These are phyloP conservation scores for Antheraea pernyi DNA, from an alignment of 1,140 invertebrate species.

Conservation along the genomic window DNA sequence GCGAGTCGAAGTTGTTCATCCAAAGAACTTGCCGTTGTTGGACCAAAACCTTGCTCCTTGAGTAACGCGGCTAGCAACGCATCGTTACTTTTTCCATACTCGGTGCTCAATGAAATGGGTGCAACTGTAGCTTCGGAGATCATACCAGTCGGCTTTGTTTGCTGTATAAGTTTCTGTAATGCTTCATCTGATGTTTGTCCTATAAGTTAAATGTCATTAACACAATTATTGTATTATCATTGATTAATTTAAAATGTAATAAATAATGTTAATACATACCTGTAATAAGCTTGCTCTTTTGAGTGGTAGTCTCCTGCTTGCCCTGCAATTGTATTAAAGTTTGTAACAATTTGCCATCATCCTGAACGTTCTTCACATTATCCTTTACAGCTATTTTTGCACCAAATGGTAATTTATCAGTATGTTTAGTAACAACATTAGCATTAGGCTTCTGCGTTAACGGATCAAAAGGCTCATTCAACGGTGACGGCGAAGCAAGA, in stretches of 20 bases:
- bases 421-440: constrained; percentile 24
- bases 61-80: constrained; percentile 83
- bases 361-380: constrained; percentile 62
- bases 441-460: constrained; percentile 48
- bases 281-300: constrained; percentile 62
- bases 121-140: constrained; percentile 66
- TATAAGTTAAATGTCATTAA: constrained; percentile 27
- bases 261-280: constrained; percentile 35
- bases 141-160: constrained; percentile 64
- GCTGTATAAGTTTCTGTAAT: constrained; percentile 60
- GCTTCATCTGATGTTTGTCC: constrained; percentile 72
- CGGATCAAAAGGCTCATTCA: constrained; percentile 59
- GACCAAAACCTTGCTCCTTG: constrained; percentile 84
- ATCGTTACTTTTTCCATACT: constrained; percentile 81
- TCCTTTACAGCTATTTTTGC: constrained; percentile 69
- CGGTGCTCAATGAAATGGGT: constrained; percentile 71
- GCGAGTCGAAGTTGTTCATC: constrained; percentile 80
- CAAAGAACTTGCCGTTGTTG: constrained; percentile 81
- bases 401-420: constrained; percentile 45
- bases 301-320: constrained; percentile 64
- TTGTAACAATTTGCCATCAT: constrained; percentile 72
- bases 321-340: constrained; percentile 72
- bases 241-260: not conserved
- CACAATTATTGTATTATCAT: not conserved
- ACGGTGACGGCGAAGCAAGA: constrained; percentile 54